A percentile compares a stretch with the other conserved stretches of the same genome.
Conservation (phyloP, 2,113 vertebrate species). For the Odocoileus virginianus region DNA sequence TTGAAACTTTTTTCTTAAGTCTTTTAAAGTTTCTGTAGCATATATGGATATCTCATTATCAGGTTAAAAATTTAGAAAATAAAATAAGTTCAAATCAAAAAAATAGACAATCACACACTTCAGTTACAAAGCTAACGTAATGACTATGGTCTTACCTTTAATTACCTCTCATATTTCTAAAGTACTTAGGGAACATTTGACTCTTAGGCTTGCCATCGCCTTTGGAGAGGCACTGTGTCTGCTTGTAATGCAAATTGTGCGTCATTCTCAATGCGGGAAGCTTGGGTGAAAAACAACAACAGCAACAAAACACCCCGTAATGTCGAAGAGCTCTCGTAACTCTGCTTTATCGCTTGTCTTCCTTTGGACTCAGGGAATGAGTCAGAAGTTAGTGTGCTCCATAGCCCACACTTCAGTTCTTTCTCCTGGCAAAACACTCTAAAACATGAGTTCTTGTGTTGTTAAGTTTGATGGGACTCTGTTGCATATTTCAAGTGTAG, state of each 20-base stretch:
- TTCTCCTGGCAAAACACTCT: constrained; percentile 18
- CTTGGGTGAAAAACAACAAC: background rate
- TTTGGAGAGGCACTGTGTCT: background rate
- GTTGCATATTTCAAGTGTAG: constrained; percentile 32
- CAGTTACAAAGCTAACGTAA: background rate
- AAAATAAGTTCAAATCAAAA: constrained; percentile 1
- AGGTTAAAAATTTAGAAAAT: background rate
- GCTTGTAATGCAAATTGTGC: background rate
- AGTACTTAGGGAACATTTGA: background rate
- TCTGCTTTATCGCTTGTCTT: background rate
- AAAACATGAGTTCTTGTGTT: background rate
- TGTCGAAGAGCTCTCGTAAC: background rate
- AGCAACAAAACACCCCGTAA: background rate
- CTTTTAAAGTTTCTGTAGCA: background rate
- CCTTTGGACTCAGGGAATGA: background rate
- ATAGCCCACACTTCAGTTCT: background rate
- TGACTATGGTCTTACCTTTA: background rate
- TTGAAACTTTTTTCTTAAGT: background rate
- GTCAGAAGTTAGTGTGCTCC: background rate
- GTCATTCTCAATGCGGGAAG: background rate
- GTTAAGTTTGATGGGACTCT: constrained; percentile 46
- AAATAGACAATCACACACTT: background rate
- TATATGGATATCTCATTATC: background rate
- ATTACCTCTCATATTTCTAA: background rate
- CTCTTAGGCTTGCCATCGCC: background rate